Base-by-base conservation (phyloP, 2,113 vertebrate genomes). In the Platichthys flesus region DNA sequence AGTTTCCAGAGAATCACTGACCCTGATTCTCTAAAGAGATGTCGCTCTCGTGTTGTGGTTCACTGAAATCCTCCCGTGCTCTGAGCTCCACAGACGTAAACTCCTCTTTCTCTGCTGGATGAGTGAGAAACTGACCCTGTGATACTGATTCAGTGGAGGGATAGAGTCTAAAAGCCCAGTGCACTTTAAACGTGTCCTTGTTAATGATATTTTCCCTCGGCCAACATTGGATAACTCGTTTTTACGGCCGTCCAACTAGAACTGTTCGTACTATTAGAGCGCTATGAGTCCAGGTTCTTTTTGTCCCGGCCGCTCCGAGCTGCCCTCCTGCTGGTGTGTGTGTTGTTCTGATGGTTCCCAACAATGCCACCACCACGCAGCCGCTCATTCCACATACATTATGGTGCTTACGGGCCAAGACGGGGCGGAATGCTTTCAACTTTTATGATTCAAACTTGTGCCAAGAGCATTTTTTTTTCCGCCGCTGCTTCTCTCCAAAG, bases 361-460 rank as follows among this genome's bases (percentile, higher is more conserved):
- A 88, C 89, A 89, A 90, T 86, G 84, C 74, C 23, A 23, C 23
- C 83, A 45, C 66, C 6, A 51, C 20, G 42, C 77, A 62, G 61
- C 81, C 69, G 23, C 78, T 85, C 80, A 57, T 71, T 79, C 80
- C 79, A 75, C 87, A 79, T 85, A 89, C 88, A 79, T 88, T 80
- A 74, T 42, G 76, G 75, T 56, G 73, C 86, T 89, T 88, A 81
- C 77, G 78, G 72, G 78, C 81, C 81, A 79, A 85, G 78, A 85
- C 70, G 77, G 52, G 35, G 35, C 65, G 88, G 91, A 93, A 93
- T 83, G 93, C 90, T 93, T 93, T 92, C 89, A 92, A 92, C 85
- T 86, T 90, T 90, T 91, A 90, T 89, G 83, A 77, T 66, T 76
- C 82, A 81, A 86, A 79, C 58, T 89, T 76, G 88, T 88, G 84